These are phyloP conservation scores for Eudyptes chrysolophus DNA, from an alignment of 2,113 vertebrate genomes.

Conservation along the genomic window DNA sequence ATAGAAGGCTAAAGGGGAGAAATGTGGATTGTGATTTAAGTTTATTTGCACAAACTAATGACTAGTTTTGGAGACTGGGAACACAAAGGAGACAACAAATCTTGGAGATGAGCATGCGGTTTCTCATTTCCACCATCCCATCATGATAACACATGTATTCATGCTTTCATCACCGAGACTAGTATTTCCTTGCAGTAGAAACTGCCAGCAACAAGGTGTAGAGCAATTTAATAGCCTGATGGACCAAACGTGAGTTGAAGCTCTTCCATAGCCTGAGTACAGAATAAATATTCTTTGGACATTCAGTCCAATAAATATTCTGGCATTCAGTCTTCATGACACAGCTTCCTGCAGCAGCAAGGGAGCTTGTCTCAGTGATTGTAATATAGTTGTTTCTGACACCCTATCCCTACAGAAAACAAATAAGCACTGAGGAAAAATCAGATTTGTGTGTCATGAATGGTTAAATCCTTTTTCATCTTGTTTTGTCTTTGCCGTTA, in stretches of 20 bases:
- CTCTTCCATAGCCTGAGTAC: background rate
- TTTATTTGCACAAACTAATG: background rate
- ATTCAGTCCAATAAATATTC: background rate
- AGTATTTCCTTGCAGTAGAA: background rate
- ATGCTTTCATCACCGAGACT: background rate
- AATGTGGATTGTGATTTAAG: background rate
- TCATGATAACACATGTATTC: rapidly evolving
- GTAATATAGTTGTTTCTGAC: background rate
- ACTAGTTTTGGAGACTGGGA: background rate
- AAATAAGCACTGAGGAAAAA: background rate
- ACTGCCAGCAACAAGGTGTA: background rate
- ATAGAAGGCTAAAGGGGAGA: background rate
- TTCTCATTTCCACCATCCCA: background rate
- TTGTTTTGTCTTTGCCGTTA: background rate
- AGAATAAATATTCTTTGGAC: background rate
- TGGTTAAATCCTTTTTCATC: background rate
- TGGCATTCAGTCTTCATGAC: background rate
- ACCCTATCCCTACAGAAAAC: background rate
- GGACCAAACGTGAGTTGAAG: background rate
- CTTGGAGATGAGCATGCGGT: background rate
- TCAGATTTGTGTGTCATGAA: background rate
- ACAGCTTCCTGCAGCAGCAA: background rate
- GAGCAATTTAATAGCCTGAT: background rate
- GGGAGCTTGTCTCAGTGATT: background rate
- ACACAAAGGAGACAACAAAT: background rate